Conservation (phyloP, 2,113 vertebrate genomes). For the Notarius lentiginosus region DNA sequence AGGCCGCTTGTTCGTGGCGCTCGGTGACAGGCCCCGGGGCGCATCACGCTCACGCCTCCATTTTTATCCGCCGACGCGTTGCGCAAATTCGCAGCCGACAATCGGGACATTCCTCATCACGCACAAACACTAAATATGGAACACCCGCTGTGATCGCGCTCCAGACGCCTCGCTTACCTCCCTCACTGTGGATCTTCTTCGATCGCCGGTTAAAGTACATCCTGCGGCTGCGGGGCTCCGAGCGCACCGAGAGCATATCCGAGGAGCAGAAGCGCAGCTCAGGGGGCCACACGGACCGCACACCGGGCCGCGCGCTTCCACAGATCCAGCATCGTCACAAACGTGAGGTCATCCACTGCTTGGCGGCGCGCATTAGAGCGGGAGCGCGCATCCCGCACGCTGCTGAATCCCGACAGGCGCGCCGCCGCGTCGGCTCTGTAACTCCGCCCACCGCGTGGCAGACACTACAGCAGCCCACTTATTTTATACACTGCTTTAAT, state of each 20-base stretch:
- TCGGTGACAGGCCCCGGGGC: conserved; percentile 17
- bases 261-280: conserved; percentile 55
- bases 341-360: conserved; percentile 29
- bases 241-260: conserved; percentile 68
- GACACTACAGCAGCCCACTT: neutral
- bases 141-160: neutral
- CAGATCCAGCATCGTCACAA: conserved; percentile 55
- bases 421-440: neutral
- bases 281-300: conserved; percentile 46
- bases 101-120: neutral
- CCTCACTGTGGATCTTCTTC: conserved; percentile 80
- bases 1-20: conserved; percentile 23
- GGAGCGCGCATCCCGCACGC: conserved; percentile 39
- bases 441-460: neutral
- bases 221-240: conserved; percentile 57
- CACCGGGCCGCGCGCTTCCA: conserved; percentile 44
- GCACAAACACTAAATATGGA: neutral
- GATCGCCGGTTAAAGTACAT: conserved; percentile 80
- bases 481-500: neutral
- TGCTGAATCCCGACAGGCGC: conserved; percentile 40
- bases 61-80: conserved; percentile 2
- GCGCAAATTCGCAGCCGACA: conserved; percentile 12
- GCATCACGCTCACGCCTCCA: conserved; percentile 10
- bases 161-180: conserved; percentile 66
- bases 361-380: conserved; percentile 3